Evolutionary conservation across 1,140 invertebrate genomes (phyloP).

Genomic region (Bombyx mandarina): DNA sequence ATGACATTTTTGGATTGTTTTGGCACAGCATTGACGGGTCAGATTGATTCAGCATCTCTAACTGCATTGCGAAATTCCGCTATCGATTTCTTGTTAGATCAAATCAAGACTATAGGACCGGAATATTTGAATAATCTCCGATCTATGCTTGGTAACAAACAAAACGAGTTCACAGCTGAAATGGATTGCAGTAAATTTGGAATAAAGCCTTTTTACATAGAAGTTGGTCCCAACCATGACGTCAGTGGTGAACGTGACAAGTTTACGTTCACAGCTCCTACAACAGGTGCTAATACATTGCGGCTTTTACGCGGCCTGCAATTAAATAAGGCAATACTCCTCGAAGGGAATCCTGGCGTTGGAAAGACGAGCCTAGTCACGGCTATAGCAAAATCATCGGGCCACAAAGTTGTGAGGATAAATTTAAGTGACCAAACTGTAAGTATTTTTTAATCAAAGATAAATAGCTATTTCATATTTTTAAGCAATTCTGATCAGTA

Average conservation of each 20-base stretch:
- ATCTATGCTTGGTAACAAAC: slow-evolving; percentile 41
- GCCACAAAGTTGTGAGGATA: slow-evolving; percentile 89
- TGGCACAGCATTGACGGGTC: slow-evolving; percentile 78
- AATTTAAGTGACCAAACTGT: slow-evolving; percentile 99
- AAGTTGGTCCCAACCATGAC: slow-evolving; percentile 55
- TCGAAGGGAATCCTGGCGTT: slow-evolving; percentile 98
- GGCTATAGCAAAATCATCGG: slow-evolving; percentile 89
- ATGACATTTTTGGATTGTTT: slow-evolving; percentile 93
- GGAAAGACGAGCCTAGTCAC: slow-evolving; percentile 97
- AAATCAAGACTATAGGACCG: slow-evolving; percentile 54
- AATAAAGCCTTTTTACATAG: slow-evolving; percentile 81
- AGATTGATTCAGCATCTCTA: slow-evolving; percentile 73
- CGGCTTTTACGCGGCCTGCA: slow-evolving; percentile 90
- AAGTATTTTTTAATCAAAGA: slow-evolving; percentile 31
- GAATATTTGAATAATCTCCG: slow-evolving; percentile 37
- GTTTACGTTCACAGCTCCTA: slow-evolving; percentile 87
- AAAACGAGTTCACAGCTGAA: slow-evolving; percentile 36
- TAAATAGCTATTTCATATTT: slow-evolving; percentile 1
- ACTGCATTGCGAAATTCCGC: slow-evolving; percentile 65
- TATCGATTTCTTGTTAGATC: slow-evolving; percentile 66
- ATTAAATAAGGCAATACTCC: slow-evolving; percentile 90
- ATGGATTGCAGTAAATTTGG: slow-evolving; percentile 71
- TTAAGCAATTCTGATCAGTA: neutral
- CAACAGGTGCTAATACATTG: slow-evolving; percentile 86
- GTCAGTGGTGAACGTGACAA: slow-evolving; percentile 28